phyloP scores from a whole-genome alignment of 2,888 invertebrate species.

The Acleris sparsana region DNA sequence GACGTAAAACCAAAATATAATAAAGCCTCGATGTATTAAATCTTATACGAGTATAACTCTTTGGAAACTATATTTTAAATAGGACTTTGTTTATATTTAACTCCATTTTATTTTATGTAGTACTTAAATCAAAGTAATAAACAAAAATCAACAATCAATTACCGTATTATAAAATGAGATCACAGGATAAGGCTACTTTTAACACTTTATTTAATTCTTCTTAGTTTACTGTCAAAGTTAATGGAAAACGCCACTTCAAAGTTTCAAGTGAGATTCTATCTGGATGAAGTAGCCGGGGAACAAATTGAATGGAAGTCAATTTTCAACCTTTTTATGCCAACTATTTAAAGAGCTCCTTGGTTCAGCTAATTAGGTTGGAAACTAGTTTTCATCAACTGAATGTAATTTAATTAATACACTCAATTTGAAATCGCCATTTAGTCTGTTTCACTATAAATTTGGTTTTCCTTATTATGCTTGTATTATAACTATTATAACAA shows the following conservation, averaged over 20 bases:
- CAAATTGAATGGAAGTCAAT: constrained; percentile 36
- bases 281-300: constrained; percentile 32
- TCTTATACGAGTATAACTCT: no score
- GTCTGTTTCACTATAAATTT: not conserved
- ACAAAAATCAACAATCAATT: not conserved
- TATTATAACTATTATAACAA: not conserved
- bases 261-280: constrained; percentile 36
- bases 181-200: not conserved
- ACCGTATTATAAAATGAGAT: not conserved
- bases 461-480: no score
- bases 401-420: constrained; percentile 9
- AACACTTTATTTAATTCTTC: constrained; percentile 23
- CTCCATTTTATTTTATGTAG: not conserved
- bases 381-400: constrained; percentile 22
- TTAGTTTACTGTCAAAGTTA: constrained; percentile 33
- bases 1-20: no score
- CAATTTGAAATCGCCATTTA: constrained; percentile 1
- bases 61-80: no score
- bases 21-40: no score
- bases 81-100: no score
- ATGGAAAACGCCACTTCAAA: constrained; percentile 37
- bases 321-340: constrained; percentile 35
- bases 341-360: constrained; percentile 33
- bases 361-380: constrained; percentile 32
- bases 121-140: not conserved